Evolutionary conservation across 2,113 vertebrate genomes (phyloP).

Genomic region (Syrmaticus mikado): DNA sequence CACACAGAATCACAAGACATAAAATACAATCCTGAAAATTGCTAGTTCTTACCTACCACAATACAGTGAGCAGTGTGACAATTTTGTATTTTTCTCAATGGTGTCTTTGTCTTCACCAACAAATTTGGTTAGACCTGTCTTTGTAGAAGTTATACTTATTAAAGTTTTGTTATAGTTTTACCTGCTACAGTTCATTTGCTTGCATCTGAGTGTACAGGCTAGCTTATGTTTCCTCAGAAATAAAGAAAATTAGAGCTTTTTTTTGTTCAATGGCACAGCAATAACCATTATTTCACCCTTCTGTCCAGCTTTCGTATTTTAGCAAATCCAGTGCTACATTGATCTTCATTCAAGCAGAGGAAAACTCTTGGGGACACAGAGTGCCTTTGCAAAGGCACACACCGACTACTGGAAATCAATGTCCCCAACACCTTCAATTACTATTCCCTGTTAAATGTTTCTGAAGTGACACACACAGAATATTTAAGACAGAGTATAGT

Average conservation of each 20-base stretch:
- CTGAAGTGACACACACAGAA: not conserved
- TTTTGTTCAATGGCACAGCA: not conserved
- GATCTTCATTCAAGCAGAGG: not conserved
- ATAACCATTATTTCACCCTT: not conserved
- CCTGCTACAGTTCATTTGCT: not conserved
- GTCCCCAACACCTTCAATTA: not conserved
- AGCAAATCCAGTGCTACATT: not conserved
- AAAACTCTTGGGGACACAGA: no score
- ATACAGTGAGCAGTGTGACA: not conserved
- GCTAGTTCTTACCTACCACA: not conserved
- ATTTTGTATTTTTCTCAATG: not conserved
- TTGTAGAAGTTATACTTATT: not conserved
- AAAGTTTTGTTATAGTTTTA: not conserved
- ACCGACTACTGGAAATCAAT: not conserved
- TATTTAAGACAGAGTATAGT: not conserved
- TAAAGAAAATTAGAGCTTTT: not conserved
- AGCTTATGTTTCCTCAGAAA: not conserved
- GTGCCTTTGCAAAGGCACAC: not conserved
- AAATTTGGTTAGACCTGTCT: not conserved
- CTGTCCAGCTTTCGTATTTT: not conserved
- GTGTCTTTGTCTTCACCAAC: not conserved
- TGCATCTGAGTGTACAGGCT: not conserved
- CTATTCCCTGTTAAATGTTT: not conserved
- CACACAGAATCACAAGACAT: not conserved
- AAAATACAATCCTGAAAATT: not conserved